Conservation (phyloP, 2,113 vertebrate species). For the Chinchilla lanigera region DNA sequence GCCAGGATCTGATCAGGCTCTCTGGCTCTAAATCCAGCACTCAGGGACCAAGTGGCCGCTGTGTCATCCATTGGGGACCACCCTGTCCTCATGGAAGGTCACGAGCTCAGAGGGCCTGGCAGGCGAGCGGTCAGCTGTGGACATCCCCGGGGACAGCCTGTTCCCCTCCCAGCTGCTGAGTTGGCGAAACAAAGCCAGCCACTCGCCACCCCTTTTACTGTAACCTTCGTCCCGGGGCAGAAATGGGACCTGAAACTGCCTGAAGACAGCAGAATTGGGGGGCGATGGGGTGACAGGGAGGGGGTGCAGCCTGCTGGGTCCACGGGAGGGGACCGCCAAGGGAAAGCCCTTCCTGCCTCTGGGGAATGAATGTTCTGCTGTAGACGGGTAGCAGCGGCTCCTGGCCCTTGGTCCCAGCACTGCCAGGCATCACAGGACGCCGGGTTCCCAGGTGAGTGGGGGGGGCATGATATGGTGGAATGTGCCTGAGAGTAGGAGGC, state of each 20-base stretch:
- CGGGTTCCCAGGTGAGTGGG: slow-evolving; percentile 51
- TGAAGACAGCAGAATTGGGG: slow-evolving; percentile 17
- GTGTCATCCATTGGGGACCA: neutral
- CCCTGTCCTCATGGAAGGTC: neutral
- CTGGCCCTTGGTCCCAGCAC: neutral
- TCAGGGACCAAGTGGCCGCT: neutral
- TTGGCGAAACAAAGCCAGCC: neutral
- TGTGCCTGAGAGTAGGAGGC: neutral
- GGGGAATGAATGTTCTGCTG: slow-evolving; percentile 59
- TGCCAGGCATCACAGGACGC: neutral
- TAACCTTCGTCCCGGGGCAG: neutral
- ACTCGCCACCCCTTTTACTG: neutral
- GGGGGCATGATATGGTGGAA: neutral
- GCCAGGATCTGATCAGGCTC: neutral
- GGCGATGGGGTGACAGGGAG: neutral
- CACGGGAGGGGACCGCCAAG: accelerated
- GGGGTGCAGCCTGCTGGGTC: neutral
- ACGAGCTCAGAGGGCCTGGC: neutral
- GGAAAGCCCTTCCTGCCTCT: neutral
- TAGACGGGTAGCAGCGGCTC: neutral
- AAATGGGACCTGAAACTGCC: slow-evolving; percentile 81
- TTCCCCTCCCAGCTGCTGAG: slow-evolving; percentile 57
- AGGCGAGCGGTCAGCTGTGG: neutral
- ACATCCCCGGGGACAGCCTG: neutral
- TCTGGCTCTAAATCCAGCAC: neutral